phyloP scores from a whole-genome alignment of 2,888 invertebrate genomes.

The Dioctria rufipes region DNA sequence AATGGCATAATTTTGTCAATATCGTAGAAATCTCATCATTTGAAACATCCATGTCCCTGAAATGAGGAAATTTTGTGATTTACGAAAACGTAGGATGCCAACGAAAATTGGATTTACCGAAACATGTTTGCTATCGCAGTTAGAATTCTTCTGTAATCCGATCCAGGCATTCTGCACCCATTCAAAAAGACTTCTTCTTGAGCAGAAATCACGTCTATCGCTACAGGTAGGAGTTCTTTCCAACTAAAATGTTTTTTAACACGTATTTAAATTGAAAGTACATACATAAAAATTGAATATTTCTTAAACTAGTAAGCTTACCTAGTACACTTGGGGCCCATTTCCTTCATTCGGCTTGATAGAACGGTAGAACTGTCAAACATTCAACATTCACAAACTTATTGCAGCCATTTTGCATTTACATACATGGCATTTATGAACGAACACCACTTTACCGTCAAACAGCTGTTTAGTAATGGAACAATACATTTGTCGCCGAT shows the following conservation, averaged over 20 bases:
- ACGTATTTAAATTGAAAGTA: no score
- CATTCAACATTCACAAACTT: no score
- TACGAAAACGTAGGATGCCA: not conserved
- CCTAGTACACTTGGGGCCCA: no score
- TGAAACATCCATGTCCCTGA: slow-evolving; percentile 73
- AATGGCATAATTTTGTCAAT: slow-evolving; percentile 75
- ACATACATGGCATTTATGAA: no score
- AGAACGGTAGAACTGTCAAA: no score
- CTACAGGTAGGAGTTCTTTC: slow-evolving; percentile 77
- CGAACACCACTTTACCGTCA: no score
- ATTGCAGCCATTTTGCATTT: no score
- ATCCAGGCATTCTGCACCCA: slow-evolving; percentile 73
- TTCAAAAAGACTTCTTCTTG: slow-evolving; percentile 73
- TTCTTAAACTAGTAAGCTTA: no score
- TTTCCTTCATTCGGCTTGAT: slow-evolving; percentile 70
- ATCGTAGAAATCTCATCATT: slow-evolving; percentile 74
- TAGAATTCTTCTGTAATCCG: slow-evolving; percentile 74
- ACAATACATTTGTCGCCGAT: no score
- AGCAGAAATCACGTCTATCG: slow-evolving; percentile 73
- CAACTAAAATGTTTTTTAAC: slow-evolving; percentile 71
- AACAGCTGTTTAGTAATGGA: no score
- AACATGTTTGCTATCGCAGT: slow-evolving; percentile 78
- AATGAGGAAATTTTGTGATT: slow-evolving; percentile 55
- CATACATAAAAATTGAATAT: no score
- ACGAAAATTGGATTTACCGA: slow-evolving; percentile 70